Evolutionary conservation across 2,888 invertebrate species (phyloP).

Genomic region (Tupiocoris notatus): DNA sequence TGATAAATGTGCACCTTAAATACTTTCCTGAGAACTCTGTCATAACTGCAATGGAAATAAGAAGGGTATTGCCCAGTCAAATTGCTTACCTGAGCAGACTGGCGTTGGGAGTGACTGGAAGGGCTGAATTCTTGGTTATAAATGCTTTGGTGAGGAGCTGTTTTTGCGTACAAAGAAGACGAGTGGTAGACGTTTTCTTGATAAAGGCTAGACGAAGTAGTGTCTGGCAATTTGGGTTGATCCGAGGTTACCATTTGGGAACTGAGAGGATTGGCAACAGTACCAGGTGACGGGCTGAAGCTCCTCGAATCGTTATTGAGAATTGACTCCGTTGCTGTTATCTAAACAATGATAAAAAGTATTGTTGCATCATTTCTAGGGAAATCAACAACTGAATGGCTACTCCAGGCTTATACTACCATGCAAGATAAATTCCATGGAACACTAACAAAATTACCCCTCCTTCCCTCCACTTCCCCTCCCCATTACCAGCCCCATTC

Average conservation of each 20-base stretch:
- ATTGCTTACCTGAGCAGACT: constrained; percentile 13
- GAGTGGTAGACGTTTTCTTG: constrained; percentile 40
- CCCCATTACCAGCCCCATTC: too few relatives aligned
- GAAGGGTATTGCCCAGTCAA: too few relatives aligned
- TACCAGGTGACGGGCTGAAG: constrained; percentile 43
- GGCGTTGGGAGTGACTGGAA: constrained; percentile 36
- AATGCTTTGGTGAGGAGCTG: constrained; percentile 39
- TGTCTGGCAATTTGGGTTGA: constrained; percentile 43
- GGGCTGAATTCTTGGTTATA: constrained; percentile 38
- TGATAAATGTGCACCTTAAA: too few relatives aligned
- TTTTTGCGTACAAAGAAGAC: constrained; percentile 37
- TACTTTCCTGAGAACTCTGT: too few relatives aligned
- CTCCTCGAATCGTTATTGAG: constrained; percentile 40
- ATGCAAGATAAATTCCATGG: too few relatives aligned
- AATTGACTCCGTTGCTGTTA: constrained; percentile 39
- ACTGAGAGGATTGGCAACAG: constrained; percentile 25
- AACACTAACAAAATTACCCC: too few relatives aligned
- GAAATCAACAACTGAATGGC: too few relatives aligned
- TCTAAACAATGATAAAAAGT: neutral
- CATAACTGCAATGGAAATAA: too few relatives aligned
- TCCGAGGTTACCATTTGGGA: constrained; percentile 32
- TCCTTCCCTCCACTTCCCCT: too few relatives aligned
- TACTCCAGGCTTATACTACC: too few relatives aligned
- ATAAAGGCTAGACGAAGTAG: constrained; percentile 42
- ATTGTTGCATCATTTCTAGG: too few relatives aligned